These are phyloP conservation scores for Pangasianodon gigas DNA, from an alignment of 2,113 vertebrate genomes.

Conservation along the genomic window DNA sequence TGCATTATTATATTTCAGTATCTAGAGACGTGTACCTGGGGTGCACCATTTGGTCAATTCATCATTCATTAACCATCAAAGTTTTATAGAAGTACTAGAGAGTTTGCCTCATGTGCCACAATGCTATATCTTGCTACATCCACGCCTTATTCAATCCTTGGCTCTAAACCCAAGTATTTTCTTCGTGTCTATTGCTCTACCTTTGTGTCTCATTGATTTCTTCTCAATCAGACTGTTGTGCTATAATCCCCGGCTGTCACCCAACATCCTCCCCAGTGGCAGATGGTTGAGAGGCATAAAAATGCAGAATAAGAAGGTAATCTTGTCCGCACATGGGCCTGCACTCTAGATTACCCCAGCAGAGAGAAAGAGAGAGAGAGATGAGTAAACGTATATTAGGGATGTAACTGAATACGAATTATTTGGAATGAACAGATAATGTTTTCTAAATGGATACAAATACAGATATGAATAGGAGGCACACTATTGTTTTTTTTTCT, in stretches of 20 bases:
- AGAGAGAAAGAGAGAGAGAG: neutral
- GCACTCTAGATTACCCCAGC: conserved; percentile 62
- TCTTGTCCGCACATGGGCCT: conserved; percentile 67
- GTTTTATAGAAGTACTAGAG: neutral
- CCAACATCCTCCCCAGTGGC: conserved; percentile 50
- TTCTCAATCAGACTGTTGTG: conserved; percentile 7
- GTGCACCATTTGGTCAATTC: neutral
- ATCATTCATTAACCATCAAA: neutral
- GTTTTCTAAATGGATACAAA: neutral
- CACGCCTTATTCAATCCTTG: neutral
- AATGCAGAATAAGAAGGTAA: conserved; percentile 72
- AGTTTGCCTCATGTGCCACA: neutral
- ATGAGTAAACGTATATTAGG: neutral
- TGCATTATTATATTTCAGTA: conserved; percentile 31
- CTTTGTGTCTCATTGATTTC: neutral
- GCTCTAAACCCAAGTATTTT: neutral
- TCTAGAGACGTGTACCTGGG: conserved; percentile 24
- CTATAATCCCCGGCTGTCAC: conserved; percentile 22
- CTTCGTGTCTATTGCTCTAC: neutral
- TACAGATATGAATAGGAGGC: neutral
- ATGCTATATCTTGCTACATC: neutral
- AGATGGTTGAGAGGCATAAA: conserved; percentile 68
- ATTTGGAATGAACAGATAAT: neutral
- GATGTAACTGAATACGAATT: neutral
- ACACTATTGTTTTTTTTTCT: neutral